Base-by-base conservation (phyloP, 2,797 vertebrate genomes). In the Sebastolobus alascanus region DNA sequence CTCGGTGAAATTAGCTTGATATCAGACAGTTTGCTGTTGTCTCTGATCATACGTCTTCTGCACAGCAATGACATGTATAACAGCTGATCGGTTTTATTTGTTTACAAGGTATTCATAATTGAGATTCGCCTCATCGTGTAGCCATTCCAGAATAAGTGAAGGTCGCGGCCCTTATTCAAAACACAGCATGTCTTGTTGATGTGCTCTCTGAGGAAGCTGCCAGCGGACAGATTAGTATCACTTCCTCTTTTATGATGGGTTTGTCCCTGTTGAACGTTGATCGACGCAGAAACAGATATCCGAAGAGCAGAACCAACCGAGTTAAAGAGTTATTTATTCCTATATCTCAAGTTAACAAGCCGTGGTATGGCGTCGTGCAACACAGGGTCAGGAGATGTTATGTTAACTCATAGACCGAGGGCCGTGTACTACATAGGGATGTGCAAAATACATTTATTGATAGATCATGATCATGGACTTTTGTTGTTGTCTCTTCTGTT, bases 161-260 rank as follows among this genome's bases (percentile, higher is more conserved):
- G 46, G 73, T 70, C 2, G 3, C 2, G 0, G 25, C 38, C 40
- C 18, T 38, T 55, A 61, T 55, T 75, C 22, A 68, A 72, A 78
- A 52, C 67, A 71, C 54, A 74, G 29, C 18, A 25, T 16, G 69
- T 77, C 58, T 60, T 60, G 69, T n/a, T 73, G 69, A 76, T 63
- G 56, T 56, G 46, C 29, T 73, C 25, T 77, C 31, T 58, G 68
- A 65, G 50, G 64, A 69, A 69, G 33, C 37, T 74, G 69, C 50
- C 73, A 77, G 68, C 35, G 2, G 20, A 66, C 29, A 83, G 25
- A 73, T 73, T 29, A 31, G 77, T 25, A 63, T 70, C 64, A 73
- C 37, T 70, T 79, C 68, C 69, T 63, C 22, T 12, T 68, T 65
- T 11, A 54, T 73, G 43, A 73, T 56, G 16, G 29, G 33, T 43